These are phyloP conservation scores for Teinopalpus imperialis DNA, from an alignment of 2,888 invertebrate species.

Conservation along the genomic window DNA sequence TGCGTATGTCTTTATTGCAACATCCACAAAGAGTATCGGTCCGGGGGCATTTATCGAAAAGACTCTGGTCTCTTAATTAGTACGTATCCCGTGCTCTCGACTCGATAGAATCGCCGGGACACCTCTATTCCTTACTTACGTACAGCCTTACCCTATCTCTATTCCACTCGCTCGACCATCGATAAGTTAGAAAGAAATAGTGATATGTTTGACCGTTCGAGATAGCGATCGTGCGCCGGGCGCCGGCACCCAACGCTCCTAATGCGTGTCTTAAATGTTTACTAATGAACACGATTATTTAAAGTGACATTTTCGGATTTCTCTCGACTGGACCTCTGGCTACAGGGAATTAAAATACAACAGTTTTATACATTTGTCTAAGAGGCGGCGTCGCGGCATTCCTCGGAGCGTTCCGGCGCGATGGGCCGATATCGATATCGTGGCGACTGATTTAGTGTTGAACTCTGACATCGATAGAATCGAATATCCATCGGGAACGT, in stretches of 20 bases:
- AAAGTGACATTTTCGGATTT: constrained; percentile 79
- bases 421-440: constrained; percentile 32
- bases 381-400: constrained; percentile 25
- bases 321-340: constrained; percentile 44
- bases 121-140: constrained; percentile 62
- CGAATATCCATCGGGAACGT: constrained; percentile 31
- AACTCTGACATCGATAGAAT: constrained; percentile 47
- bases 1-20: constrained; percentile 65
- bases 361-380: constrained; percentile 38
- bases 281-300: constrained; percentile 81
- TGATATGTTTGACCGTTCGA: constrained; percentile 46
- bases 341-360: constrained; percentile 42
- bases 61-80: constrained; percentile 68
- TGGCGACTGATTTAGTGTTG: constrained; percentile 39
- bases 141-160: constrained; percentile 31
- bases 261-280: constrained; percentile 80
- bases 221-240: constrained; percentile 66
- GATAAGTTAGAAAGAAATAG: constrained; percentile 44
- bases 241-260: constrained; percentile 75
- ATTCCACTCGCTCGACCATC: constrained; percentile 34
- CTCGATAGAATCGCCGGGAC: constrained; percentile 67
- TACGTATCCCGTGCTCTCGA: constrained; percentile 62
- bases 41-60: constrained; percentile 43
- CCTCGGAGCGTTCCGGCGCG: constrained; percentile 28
- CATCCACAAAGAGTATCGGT: constrained; percentile 39